phyloP scores from a whole-genome alignment of 1,140 invertebrate species.

The Coptotermes formosanus region DNA sequence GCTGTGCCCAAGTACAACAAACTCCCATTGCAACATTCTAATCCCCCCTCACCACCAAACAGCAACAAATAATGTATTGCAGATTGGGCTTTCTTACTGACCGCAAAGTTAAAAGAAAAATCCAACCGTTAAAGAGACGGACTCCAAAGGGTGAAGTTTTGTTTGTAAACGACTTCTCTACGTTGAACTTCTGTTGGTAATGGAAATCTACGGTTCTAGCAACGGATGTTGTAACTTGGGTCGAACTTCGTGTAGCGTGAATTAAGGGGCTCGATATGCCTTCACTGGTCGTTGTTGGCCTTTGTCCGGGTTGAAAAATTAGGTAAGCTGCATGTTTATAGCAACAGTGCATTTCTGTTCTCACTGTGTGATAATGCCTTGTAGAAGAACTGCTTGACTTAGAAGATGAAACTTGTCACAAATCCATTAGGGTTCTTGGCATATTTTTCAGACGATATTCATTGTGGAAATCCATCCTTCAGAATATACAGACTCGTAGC shows the following conservation, averaged over 20 bases:
- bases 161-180: background rate
- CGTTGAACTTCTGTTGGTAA: background rate
- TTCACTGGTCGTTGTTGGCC: background rate
- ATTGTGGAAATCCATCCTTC: too few relatives aligned
- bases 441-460: too few relatives aligned
- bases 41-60: background rate
- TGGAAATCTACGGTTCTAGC: background rate
- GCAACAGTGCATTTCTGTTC: too few relatives aligned
- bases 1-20: background rate
- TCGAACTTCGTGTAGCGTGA: background rate
- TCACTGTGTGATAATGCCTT: too few relatives aligned
- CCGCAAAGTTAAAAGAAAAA: background rate
- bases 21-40: background rate
- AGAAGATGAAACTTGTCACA: too few relatives aligned
- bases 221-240: background rate
- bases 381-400: too few relatives aligned
- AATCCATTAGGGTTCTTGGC: too few relatives aligned
- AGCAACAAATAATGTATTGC: slow-evolving; percentile 3
- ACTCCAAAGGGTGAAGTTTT: background rate
- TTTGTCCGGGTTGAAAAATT: background rate
- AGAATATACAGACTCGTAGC: too few relatives aligned
- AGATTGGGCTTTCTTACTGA: background rate
- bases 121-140: background rate
- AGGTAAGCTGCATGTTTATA: too few relatives aligned
- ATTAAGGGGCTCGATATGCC: background rate